Evolutionary conservation across 1,140 invertebrate genomes (phyloP), one percentile per base, ranked within the genome.

Genomic region (Achroia grisella): DNA sequence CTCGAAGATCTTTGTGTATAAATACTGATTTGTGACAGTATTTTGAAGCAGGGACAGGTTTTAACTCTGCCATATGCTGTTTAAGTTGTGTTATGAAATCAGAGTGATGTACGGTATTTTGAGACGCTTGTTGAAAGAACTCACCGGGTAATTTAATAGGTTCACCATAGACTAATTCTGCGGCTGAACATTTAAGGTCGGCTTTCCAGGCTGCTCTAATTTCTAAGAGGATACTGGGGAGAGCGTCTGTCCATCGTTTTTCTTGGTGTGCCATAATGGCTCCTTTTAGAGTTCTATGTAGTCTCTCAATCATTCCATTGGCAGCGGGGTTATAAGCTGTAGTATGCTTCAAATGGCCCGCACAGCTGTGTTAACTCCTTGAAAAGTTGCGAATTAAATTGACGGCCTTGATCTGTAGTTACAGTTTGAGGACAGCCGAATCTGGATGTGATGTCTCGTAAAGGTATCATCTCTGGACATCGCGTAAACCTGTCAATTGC

Each of bases 221-320:
- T 1, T 84, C 85, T 0, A 87, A 44, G 0, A 88, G 50, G 1
- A 87, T 71, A 0, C 65, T 45, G 2, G 86, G 78, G 4, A 88
- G 53, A 0, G 39, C 13, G 12, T 71, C 52, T 0, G 53, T 46
- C 82, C 84, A 87, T 8, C 43, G 14, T 11, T 13, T 39, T 1
- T 41, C 53, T 2, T 50, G 13, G 35, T 67, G 59, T 15, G 65
- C 71, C 39, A 48, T 70, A 2, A 82, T 66, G 1, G 74, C 65
- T 10, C 64, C 62, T 54, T 87, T 86, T 5, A 86, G 42, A 8
- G 58, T 49, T 0, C 83, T 49, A 44, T 87, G 83, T 30, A 70
- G 62, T 4, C 84, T 48, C 44, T 87, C 81, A 2, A 87, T 56
- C 54, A 83, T 65, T 0, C 82, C 79, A 39, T 86, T 59, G 2